These are phyloP conservation scores for Ceratosolen solmsi DNA, from an alignment of 1,140 invertebrate species.

Conservation along the genomic window DNA sequence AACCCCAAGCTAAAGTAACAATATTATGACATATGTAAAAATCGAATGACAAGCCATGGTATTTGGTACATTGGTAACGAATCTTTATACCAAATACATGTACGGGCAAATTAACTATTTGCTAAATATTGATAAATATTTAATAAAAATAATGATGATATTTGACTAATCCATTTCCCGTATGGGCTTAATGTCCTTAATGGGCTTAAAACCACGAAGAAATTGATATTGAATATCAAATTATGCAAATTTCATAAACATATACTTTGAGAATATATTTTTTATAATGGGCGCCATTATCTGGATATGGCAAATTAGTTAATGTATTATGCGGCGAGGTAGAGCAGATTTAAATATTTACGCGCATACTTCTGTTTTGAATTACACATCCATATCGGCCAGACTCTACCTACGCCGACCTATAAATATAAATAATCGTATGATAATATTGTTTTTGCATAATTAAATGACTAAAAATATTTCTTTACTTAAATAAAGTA, in stretches of 20 bases:
- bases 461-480: neutral
- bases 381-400: neutral
- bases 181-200: too few relatives aligned
- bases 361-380: constrained; percentile 9
- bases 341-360: neutral
- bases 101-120: too few relatives aligned
- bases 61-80: too few relatives aligned
- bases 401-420: neutral
- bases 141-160: too few relatives aligned
- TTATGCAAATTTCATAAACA: neutral
- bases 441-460: neutral
- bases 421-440: constrained; percentile 6
- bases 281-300: neutral
- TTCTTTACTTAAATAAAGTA: neutral
- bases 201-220: too few relatives aligned
- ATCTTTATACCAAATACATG: too few relatives aligned
- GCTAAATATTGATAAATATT: too few relatives aligned
- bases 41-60: too few relatives aligned
- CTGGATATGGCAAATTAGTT: constrained; percentile 1
- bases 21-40: too few relatives aligned
- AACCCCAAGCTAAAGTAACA: too few relatives aligned
- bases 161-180: too few relatives aligned
- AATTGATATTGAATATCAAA: neutral
- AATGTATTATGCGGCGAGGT: neutral
- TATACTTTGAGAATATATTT: too few relatives aligned